Base-by-base conservation (phyloP, 2,797 vertebrate species). In the Hippoglossus hippoglossus region DNA sequence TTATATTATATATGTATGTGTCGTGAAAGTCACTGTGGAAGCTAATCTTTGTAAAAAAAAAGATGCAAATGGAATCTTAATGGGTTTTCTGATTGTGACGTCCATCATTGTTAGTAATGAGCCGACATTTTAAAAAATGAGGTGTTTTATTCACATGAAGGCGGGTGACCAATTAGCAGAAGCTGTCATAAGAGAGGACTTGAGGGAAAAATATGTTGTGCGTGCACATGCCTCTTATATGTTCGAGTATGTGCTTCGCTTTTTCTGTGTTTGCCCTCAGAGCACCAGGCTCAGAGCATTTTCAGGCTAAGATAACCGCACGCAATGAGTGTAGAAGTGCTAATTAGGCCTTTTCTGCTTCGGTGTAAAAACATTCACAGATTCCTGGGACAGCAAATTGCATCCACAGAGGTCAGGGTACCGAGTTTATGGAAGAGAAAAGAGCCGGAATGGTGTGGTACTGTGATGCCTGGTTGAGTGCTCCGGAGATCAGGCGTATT, bases 321-420 rank as follows among this genome's bases (percentile, higher is more conserved):
- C 61, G 61, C 28, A 39, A 60, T 78, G 59, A 21, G 24, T 73
- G 47, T 77, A 62, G 54, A 69, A 53, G 55, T 54, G 44, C 41
- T 88, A 78, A 87, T 85, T 76, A 76, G 69, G 47, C 19, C 68
- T 83, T 86, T 77, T 66, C 59, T 50, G 75, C 54, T 50, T 73
- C 25, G 80, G 7, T 68, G 52, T 16, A 75, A 64, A 58, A 68
- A 47, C 52, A 68, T 64, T 66, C 68, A 59, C 19, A 67, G 49
- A 15, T 54, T 65, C 72, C 46, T 67, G 56, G 21, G 11, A 56
- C 61, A 36, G 57, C 41, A 60, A 58, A 28, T 34, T 80, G 56
- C 16, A 60, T 64, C 51, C 36, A 56, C 15, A 10, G 56, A 68
- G 49, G n/a, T 56, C 16, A 69, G 7, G 36, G 11, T 21, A 59